These are phyloP conservation scores for Peromyscus attwateri DNA, from an alignment of 2,797 vertebrate genomes.

Conservation along the genomic window DNA sequence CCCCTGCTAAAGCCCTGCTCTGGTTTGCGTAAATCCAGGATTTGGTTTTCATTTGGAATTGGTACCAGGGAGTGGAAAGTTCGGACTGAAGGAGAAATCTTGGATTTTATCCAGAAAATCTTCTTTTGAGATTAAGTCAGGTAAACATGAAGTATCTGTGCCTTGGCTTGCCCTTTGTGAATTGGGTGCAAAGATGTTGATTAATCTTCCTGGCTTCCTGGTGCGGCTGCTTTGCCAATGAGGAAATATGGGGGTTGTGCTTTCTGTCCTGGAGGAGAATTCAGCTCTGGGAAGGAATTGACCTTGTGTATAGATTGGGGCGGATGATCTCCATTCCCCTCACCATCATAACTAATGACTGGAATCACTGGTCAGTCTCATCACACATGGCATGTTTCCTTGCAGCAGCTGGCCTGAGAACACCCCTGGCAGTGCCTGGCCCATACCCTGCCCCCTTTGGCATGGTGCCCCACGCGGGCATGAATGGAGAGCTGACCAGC, in stretches of 20 bases:
- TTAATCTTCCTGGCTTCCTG: neutral
- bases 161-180: constrained; percentile 56
- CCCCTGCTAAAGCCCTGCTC: constrained; percentile 51
- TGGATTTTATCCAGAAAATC: constrained; percentile 54
- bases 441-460: constrained; percentile 95
- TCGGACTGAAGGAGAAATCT: constrained; percentile 49
- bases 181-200: neutral
- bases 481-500: constrained; percentile 96
- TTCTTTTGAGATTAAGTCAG: constrained; percentile 66
- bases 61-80: neutral
- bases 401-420: constrained; percentile 94
- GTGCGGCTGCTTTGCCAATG: neutral
- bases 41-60: constrained; percentile 70
- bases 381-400: constrained; percentile 3
- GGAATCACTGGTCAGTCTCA: neutral
- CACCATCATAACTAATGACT: neutral
- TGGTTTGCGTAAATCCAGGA: constrained; percentile 71
- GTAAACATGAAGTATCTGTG: constrained; percentile 40
- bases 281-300: constrained; percentile 2
- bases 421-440: constrained; percentile 94
- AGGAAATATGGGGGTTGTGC: neutral
- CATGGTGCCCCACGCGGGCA: constrained; percentile 94
- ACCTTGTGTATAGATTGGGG: neutral
- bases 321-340: neutral
- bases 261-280: neutral